phyloP scores from a whole-genome alignment of 2,113 vertebrate genomes.

The Trogon melanurus region DNA sequence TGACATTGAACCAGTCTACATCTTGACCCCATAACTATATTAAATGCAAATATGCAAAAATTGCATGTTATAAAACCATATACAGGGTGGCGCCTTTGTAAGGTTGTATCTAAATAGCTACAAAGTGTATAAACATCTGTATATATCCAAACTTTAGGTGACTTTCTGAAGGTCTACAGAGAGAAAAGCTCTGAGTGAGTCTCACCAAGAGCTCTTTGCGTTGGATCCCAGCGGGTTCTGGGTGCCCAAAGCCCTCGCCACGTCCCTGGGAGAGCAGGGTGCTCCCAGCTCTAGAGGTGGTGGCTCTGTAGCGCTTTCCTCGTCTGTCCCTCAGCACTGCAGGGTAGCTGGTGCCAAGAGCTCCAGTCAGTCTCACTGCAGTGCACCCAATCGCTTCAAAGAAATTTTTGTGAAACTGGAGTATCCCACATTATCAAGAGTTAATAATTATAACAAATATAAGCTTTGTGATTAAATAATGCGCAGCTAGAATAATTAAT shows the following conservation, averaged over 20 bases:
- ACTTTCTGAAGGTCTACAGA: neutral
- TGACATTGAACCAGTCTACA: neutral
- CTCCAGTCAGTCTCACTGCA: neutral
- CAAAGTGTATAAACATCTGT: neutral
- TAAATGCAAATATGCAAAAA: neutral
- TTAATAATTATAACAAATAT: constrained; percentile 41
- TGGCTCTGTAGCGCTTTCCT: neutral
- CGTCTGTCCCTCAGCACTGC: neutral
- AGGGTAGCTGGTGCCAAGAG: neutral
- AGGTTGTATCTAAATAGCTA: neutral
- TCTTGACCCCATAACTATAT: neutral
- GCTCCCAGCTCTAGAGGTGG: neutral
- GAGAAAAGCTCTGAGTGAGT: neutral
- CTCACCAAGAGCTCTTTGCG: neutral
- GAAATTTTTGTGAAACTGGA: neutral
- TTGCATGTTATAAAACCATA: neutral
- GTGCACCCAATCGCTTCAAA: neutral
- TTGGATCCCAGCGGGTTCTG: neutral
- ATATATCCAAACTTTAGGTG: neutral
- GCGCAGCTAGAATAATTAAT: constrained; percentile 41
- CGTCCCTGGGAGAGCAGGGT: neutral
- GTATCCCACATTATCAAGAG: neutral
- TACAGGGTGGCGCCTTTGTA: neutral
- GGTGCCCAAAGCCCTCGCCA: neutral
- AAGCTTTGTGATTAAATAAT: constrained; percentile 46